Conservation (phyloP, 1,140 invertebrate genomes). For the Tribolium madens region DNA sequence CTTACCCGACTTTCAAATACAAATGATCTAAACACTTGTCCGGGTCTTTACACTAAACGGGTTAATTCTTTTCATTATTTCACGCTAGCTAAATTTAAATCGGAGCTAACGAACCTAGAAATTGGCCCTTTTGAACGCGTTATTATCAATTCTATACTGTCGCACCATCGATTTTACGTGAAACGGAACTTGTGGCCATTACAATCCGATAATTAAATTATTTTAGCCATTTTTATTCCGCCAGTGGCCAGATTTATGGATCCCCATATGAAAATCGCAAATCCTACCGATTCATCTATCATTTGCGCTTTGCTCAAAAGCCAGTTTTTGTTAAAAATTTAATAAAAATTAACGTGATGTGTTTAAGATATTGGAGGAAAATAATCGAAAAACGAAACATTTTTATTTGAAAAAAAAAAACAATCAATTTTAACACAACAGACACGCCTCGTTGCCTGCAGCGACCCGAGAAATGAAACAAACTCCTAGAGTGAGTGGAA, state of each 20-base stretch:
- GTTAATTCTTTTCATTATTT: conserved; percentile 22
- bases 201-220: conserved; percentile 1
- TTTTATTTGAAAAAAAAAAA: too few species aligned
- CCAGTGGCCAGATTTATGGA: not conserved
- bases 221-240: conserved; percentile 13
- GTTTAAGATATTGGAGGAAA: too few species aligned
- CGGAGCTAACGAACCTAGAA: conserved; percentile 14
- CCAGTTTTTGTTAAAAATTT: too few species aligned
- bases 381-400: too few species aligned
- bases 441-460: not conserved
- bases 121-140: conserved; percentile 15
- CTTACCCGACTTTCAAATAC: conserved; percentile 38
- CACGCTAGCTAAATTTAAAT: conserved; percentile 3
- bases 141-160: conserved; percentile 6
- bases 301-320: too few species aligned
- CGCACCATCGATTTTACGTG: not conserved
- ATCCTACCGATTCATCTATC: too few species aligned
- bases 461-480: not conserved
- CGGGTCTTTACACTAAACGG: conserved; percentile 22
- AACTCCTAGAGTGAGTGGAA: not conserved
- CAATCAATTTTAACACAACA: not conserved
- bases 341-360: too few species aligned
- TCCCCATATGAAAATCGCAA: too few species aligned
- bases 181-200: not conserved
- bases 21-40: conserved; percentile 30